Evolutionary conservation across 23 tunicate species (phyloP).

Genomic region (Aplidium turbinatum): DNA sequence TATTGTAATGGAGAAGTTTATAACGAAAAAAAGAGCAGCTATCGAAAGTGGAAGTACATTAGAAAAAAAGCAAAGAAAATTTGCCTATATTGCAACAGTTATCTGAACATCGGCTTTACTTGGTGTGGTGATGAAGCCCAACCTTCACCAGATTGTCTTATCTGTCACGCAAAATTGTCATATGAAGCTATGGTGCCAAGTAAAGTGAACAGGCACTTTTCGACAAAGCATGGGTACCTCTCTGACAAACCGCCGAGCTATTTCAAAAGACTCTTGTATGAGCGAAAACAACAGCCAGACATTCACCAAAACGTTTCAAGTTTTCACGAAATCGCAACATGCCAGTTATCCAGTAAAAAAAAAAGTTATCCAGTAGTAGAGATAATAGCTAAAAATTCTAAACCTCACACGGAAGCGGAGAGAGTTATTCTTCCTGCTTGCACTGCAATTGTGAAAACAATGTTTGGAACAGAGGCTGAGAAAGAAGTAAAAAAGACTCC

Average conservation of each 20-base stretch:
- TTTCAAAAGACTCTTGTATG: slow-evolving; percentile 24
- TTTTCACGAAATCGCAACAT: slow-evolving; percentile 18
- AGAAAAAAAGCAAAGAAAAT: too few species aligned
- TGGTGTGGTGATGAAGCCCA: too few species aligned
- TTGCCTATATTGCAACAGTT: too few species aligned
- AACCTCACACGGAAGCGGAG: slow-evolving; percentile 32
- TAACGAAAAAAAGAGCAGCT: too few species aligned
- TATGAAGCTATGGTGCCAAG: too few species aligned
- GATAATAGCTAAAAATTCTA: slow-evolving; percentile 34
- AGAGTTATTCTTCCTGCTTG: slow-evolving; percentile 28
- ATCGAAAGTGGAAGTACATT: too few species aligned
- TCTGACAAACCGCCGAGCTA: slow-evolving; percentile 26
- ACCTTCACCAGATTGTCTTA: too few species aligned
- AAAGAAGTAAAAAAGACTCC: slow-evolving; percentile 13
- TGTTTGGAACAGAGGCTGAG: slow-evolving; percentile 25
- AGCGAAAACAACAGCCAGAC: slow-evolving; percentile 22
- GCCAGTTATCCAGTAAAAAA: slow-evolving; percentile 19
- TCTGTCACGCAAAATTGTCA: too few species aligned
- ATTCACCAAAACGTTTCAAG: slow-evolving; percentile 22
- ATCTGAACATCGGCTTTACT: too few species aligned
- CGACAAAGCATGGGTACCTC: slow-evolving; percentile 9
- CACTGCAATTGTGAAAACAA: slow-evolving; percentile 27
- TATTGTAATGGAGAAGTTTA: too few species aligned
- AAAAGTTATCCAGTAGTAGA: too few species aligned
- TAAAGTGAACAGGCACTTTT: too few species aligned